Percentiles rank a stretch among this genome's conserved stretches.
Conservation (phyloP, 2,888 invertebrate species). For the Iselma pallidipennis region DNA sequence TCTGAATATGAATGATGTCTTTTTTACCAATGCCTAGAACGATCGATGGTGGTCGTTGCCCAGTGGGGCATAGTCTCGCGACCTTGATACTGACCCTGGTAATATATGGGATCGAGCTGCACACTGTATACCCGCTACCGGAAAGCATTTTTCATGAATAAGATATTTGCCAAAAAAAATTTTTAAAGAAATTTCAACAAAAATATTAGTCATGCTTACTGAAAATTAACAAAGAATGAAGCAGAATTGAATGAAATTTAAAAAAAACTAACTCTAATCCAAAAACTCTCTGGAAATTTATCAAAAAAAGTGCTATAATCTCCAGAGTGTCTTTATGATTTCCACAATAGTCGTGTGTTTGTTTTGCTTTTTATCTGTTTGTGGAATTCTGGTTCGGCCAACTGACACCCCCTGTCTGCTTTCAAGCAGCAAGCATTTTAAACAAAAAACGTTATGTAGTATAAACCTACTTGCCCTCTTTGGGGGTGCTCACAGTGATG, state of each 20-base stretch:
- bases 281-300: background rate
- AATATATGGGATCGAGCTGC: constrained; percentile 51
- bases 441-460: constrained; percentile 24
- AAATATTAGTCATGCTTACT: background rate
- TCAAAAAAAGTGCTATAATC: background rate
- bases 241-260: background rate
- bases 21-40: constrained; percentile 45
- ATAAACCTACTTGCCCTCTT: constrained; percentile 48
- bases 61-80: constrained; percentile 46
- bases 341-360: too few relatives aligned
- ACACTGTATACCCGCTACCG: constrained; percentile 54
- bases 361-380: background rate
- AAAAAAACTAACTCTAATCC: background rate
- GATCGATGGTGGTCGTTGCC: constrained; percentile 46
- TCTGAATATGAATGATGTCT: constrained; percentile 18
- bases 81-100: constrained; percentile 41
- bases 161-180: background rate
- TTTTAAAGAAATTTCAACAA: background rate
- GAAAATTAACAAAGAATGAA: background rate
- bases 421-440: constrained; percentile 19
- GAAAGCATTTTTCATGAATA: constrained; percentile 17
- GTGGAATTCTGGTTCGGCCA: background rate
- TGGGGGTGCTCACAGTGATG: constrained; percentile 50
- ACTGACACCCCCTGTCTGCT: constrained; percentile 6
- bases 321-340: background rate